Conservation (phyloP, 1,140 invertebrate species). For the Scaptodrosophila lebanonensis region DNA sequence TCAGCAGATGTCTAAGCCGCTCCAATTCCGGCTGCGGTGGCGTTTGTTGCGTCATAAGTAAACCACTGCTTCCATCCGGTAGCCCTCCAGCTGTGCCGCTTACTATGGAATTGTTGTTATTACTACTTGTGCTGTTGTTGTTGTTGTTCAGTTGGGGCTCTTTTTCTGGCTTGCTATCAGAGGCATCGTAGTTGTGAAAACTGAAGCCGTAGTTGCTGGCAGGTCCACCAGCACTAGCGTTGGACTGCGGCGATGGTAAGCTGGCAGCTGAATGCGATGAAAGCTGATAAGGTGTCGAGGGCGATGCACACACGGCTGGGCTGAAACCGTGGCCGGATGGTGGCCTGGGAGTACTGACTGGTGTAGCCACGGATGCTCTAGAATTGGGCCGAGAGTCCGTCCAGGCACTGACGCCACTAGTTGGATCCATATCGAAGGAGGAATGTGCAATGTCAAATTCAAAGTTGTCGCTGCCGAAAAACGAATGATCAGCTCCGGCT, state of each 20-base stretch:
- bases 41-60: conserved; percentile 33
- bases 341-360: conserved; percentile 69
- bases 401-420: conserved; percentile 62
- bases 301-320: conserved; percentile 74
- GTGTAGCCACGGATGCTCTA: conserved; percentile 72
- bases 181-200: conserved; percentile 54
- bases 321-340: conserved; percentile 75
- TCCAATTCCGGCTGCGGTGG: conserved; percentile 77
- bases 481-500: conserved; percentile 53
- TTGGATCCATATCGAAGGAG: conserved; percentile 71
- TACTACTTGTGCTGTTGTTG: conserved; percentile 35
- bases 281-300: conserved; percentile 71
- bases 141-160: conserved; percentile 62
- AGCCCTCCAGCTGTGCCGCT: conserved; percentile 32
- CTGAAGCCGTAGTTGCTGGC: conserved; percentile 61
- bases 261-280: conserved; percentile 71
- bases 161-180: conserved; percentile 60
- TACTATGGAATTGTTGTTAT: conserved; percentile 31
- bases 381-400: conserved; percentile 74
- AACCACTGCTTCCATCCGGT: conserved; percentile 46
- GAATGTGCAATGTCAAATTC: conserved; percentile 76
- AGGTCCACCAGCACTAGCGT: conserved; percentile 76
- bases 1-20: conserved; percentile 82
- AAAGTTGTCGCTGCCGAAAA: conserved; percentile 60
- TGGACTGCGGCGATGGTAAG: conserved; percentile 73